phyloP scores from a whole-genome alignment of 2,113 vertebrate genomes.

The Dromiciops gliroides region DNA sequence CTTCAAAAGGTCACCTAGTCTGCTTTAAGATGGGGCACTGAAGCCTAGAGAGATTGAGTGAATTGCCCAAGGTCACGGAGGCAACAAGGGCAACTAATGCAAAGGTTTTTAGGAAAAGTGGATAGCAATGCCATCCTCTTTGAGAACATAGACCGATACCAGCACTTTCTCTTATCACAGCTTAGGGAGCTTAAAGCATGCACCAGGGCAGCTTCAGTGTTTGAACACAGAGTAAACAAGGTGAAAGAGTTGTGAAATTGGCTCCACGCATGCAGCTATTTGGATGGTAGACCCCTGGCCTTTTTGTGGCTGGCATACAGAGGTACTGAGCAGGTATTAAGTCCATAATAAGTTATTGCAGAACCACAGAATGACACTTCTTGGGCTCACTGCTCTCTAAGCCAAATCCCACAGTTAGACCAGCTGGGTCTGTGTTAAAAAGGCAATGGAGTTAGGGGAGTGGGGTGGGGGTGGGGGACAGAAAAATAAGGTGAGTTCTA shows the following conservation, averaged over 20 bases:
- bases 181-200: neutral
- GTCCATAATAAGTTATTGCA: neutral
- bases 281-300: neutral
- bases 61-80: neutral
- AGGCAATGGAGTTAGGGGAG: neutral
- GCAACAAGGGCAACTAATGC: neutral
- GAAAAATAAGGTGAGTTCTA: neutral
- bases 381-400: neutral
- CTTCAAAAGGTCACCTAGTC: neutral
- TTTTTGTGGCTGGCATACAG: neutral
- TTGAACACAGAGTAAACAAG: neutral
- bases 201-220: neutral
- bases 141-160: neutral
- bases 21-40: neutral
- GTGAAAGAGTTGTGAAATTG: neutral
- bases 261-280: neutral
- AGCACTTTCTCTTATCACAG: neutral
- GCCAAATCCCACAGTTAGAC: neutral
- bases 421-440: neutral
- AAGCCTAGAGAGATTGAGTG: neutral
- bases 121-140: neutral
- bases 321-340: neutral
- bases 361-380: neutral
- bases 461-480: fast-evolving
- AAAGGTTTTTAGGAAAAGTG: neutral